Evolutionary conservation across 1,140 invertebrate genomes (phyloP).

Genomic region (Cecropterus lyciades): DNA sequence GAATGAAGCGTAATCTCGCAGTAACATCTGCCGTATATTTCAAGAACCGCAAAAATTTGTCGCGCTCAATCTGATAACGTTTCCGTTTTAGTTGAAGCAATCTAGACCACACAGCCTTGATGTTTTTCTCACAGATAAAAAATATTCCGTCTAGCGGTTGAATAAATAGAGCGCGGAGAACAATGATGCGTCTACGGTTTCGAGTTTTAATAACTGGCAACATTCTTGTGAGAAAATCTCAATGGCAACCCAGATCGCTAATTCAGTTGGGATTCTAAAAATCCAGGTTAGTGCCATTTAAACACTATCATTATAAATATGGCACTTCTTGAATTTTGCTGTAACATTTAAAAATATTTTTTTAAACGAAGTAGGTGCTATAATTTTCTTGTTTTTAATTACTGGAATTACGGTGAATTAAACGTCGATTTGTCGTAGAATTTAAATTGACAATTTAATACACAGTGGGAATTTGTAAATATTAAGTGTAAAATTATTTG

Average conservation of each 20-base stretch:
- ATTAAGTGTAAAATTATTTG: too few species aligned
- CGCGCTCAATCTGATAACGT: conserved; percentile 24
- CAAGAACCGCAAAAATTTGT: conserved; percentile 23
- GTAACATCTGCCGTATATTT: conserved; percentile 2
- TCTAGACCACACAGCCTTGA: conserved; percentile 35
- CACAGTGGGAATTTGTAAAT: neutral
- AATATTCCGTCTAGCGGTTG: conserved; percentile 51
- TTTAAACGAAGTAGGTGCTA: too few species aligned
- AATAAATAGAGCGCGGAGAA: conserved; percentile 72
- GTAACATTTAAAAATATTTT: too few species aligned
- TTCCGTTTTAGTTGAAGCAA: conserved; percentile 19
- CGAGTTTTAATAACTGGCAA: conserved; percentile 45
- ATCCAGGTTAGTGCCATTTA: conserved; percentile 1
- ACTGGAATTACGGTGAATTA: neutral
- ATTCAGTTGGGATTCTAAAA: conserved; percentile 3
- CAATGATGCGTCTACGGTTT: conserved; percentile 58
- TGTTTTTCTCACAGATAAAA: conserved; percentile 39
- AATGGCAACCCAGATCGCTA: conserved; percentile 31
- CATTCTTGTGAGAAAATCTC: conserved; percentile 52
- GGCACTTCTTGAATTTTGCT: too few species aligned
- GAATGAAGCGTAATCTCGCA: neutral
- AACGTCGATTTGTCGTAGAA: conserved; percentile 7
- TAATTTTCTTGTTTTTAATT: neutral
- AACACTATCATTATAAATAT: too few species aligned
- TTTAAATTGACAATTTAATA: conserved; percentile 18